Evolutionary conservation across 2,113 vertebrate genomes (phyloP), one percentile per base, ranked within the genome.

Genomic region (Embiotoca jacksoni): DNA sequence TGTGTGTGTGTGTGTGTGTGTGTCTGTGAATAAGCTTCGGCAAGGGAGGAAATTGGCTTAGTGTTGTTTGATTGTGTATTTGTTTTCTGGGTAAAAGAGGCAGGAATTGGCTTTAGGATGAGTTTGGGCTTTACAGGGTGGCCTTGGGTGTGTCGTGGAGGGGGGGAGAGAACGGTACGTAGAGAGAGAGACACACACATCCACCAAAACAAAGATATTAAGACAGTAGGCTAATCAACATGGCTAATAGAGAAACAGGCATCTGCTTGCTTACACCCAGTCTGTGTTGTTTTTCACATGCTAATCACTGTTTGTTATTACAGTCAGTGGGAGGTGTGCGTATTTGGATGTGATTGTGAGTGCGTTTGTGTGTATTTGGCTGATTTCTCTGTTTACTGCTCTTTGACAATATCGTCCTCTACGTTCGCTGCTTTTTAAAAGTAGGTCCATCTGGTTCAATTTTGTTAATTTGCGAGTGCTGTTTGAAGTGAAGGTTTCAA

Each of bases 31-130:
- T 90, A 89, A 89, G 81, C 87, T 76, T 75, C 73, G 9, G 85
- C 82, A 72, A 88, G 82, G 81, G 88, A 91, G 90, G 90, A 92
- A 94, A 94, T 94, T 92, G 92, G 92, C 93, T 94, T 91, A 92
- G 89, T 93, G 92, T 92, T 94, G 83, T 93, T 93, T 89, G 90
- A 91, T 92, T 95, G 89, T 93, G 91, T 94, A 82, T 94, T 93
- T 94, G 89, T 94, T 93, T 91, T 92, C 67, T 89, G 74, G 81
- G 85, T 85, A 88, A 86, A 85, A 86, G 76, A 82, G 66, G 82
- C 84, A 71, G 81, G 80, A 83, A 86, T 90, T 90, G 86, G 83
- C 84, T 92, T 77, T 32, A 72, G 85, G 84, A 90, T 80, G 80
- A 68, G 89, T 89, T 81, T 50, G 83, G 68, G 72, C 90, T 88